Base-by-base conservation (phyloP, 2,113 vertebrate species). In the Anarrhichthys ocellatus region DNA sequence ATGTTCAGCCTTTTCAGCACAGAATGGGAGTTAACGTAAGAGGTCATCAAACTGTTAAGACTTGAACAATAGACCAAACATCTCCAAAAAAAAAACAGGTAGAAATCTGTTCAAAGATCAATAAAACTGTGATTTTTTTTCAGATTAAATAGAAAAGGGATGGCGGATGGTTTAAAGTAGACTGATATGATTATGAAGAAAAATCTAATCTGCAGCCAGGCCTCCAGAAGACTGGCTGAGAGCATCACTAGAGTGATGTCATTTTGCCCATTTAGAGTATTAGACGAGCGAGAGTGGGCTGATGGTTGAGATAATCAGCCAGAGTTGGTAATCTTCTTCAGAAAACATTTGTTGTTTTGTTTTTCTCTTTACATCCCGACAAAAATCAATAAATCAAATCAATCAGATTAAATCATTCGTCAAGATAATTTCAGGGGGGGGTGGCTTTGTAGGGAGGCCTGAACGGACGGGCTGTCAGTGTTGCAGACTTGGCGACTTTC, bases 161-260 rank as follows among this genome's bases (percentile, higher is more conserved):
- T 40, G 32, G 5, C 13, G 1, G 46, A 48, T 61, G 20, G n/a
- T 54, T 65, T 65, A 7, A 27, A 50, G 36, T 44, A 29, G 64
- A 58, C 20, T 40, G 36, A 69, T 67, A 48, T 68, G 27, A 70
- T 76, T 56, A 29, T 14, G 64, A 17, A 27, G 27, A 63, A 72
- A 61, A 78, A 84, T 48, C 8, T 3, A 64, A 74, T 73, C 14
- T 48, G 44, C 59, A 76, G 72, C 48, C 40, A 24, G 66, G 34
- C 38, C 66, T 32, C 6, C 27, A 56, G 42, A 67, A 22, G 54
- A 52, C 52, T 56, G 69, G 10, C 75, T 63, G 58, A 46, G 48
- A 62, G 17, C 58, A 64, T 80, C 54, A 64, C 0, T 20, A 5
- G 24, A 73, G 27, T 34, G 58, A 76, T n/a, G 42, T 17, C 24